phyloP scores from a whole-genome alignment of 2,888 invertebrate genomes.

The Eristalinus aeneus region DNA sequence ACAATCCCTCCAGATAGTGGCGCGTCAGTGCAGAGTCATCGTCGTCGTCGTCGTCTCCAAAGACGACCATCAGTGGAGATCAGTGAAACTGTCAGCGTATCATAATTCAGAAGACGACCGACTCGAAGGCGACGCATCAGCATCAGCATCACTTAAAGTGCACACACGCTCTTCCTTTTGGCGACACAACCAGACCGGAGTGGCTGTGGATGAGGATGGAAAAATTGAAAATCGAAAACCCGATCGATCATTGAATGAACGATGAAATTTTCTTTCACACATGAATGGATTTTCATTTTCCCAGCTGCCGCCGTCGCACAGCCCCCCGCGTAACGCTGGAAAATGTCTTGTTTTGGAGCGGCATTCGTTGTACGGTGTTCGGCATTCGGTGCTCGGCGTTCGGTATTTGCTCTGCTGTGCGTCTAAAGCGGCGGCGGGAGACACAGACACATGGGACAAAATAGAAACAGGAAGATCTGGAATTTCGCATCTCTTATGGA shows the following conservation, averaged over 20 bases:
- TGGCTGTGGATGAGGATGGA: slow-evolving; percentile 24
- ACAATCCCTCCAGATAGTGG: slow-evolving; percentile 21
- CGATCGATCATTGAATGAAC: slow-evolving; percentile 70
- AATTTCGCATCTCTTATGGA: slow-evolving; percentile 70
- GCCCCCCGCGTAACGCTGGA: slow-evolving; percentile 8
- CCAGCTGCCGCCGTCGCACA: slow-evolving; percentile 31
- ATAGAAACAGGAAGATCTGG: slow-evolving; percentile 70
- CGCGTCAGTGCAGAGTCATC: not conserved
- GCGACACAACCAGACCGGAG: slow-evolving; percentile 66
- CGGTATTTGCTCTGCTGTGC: slow-evolving; percentile 50
- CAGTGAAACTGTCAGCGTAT: slow-evolving; percentile 69
- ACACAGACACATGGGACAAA: slow-evolving; percentile 7
- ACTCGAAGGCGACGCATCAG: slow-evolving; percentile 13
- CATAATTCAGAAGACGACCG: slow-evolving; percentile 46
- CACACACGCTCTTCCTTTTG: slow-evolving; percentile 57
- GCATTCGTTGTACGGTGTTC: not conserved
- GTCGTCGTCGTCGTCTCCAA: slow-evolving; percentile 2
- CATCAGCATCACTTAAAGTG: slow-evolving; percentile 52
- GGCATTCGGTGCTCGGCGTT: not conserved
- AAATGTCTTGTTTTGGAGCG: slow-evolving; percentile 62
- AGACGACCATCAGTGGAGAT: slow-evolving; percentile 1
- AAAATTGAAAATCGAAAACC: slow-evolving; percentile 28
- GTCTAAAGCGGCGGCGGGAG: slow-evolving; percentile 34
- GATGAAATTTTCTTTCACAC: slow-evolving; percentile 69
- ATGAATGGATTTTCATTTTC: slow-evolving; percentile 67